Percentiles rank a stretch among this genome's conserved stretches.
Evolutionary conservation across 2,888 invertebrate genomes (phyloP).

Genomic region (Ctenicera cuprea): DNA sequence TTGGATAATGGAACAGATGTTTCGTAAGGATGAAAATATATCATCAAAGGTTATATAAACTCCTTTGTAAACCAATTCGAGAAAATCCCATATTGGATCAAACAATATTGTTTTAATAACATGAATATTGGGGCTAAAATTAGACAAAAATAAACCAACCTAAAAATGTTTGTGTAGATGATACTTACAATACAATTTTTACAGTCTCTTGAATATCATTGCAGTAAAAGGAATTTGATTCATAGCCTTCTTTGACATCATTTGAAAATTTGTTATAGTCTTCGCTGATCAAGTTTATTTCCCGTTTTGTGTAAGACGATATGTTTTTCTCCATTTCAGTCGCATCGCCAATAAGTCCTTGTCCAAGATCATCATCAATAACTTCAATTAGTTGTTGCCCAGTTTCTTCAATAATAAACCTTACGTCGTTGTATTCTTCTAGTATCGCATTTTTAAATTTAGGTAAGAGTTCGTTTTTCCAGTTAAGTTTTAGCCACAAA

Average conservation of each 20-base stretch:
- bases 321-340: slow-evolving; percentile 38
- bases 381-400: slow-evolving; percentile 58
- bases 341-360: slow-evolving; percentile 52
- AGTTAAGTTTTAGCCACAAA: slow-evolving; percentile 57
- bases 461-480: slow-evolving; percentile 51
- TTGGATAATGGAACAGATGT: background rate
- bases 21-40: background rate
- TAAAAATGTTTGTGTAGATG: background rate
- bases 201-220: slow-evolving; percentile 65
- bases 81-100: slow-evolving; percentile 25
- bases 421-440: slow-evolving; percentile 58
- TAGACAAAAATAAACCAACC: background rate
- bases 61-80: slow-evolving; percentile 38
- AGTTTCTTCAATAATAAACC: slow-evolving; percentile 57
- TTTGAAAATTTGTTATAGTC: slow-evolving; percentile 70
- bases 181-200: slow-evolving; percentile 40
- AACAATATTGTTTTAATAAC: slow-evolving; percentile 7
- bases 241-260: slow-evolving; percentile 72
- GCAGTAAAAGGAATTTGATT: slow-evolving; percentile 72
- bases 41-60: slow-evolving; percentile 2
- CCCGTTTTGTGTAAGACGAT: slow-evolving; percentile 66
- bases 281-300: slow-evolving; percentile 72
- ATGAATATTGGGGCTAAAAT: slow-evolving; percentile 31
- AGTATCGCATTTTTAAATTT: slow-evolving; percentile 56
- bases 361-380: slow-evolving; percentile 57